Conservation (phyloP, 2,888 invertebrate genomes). For the Beris morrisii region DNA sequence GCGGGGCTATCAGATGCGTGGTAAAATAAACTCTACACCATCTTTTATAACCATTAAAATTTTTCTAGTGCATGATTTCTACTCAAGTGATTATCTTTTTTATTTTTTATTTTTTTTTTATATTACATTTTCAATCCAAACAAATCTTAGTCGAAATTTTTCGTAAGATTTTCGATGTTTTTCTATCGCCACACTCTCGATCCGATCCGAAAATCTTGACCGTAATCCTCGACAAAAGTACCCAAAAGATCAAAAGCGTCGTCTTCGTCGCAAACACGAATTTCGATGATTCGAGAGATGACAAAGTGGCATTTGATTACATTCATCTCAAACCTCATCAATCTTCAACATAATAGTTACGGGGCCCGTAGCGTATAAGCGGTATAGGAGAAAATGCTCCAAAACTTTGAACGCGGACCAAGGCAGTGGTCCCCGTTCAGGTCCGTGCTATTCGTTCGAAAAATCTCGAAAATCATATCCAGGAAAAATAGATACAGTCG, state of each 20-base stretch:
- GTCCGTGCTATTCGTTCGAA: neutral
- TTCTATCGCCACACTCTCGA: slow-evolving; percentile 3
- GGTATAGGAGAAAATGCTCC: neutral
- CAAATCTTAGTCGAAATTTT: slow-evolving; percentile 18
- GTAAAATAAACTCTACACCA: neutral
- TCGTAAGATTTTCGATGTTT: slow-evolving; percentile 11
- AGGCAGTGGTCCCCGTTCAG: slow-evolving; percentile 3
- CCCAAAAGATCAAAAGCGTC: slow-evolving; percentile 22
- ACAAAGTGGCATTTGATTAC: slow-evolving; percentile 21
- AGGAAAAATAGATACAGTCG: slow-evolving; percentile 25
- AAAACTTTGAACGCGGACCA: neutral
- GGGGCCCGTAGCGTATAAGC: neutral
- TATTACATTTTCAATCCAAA: slow-evolving; percentile 17
- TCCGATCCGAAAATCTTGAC: too few species aligned
- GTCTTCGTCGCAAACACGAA: neutral
- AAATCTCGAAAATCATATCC: slow-evolving; percentile 13
- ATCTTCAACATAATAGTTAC: neutral
- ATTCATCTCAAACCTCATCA: slow-evolving; percentile 1
- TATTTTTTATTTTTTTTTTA: too few species aligned
- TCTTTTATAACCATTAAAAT: slow-evolving; percentile 1
- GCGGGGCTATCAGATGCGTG: too few species aligned
- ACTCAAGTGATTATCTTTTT: slow-evolving; percentile 17
- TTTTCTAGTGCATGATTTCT: slow-evolving; percentile 19
- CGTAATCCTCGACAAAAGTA: too few species aligned
- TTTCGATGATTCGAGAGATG: slow-evolving; percentile 4